A percentile compares a stretch with the other conserved stretches of the same genome.
Conservation (phyloP, 2,113 vertebrate species). For the Rhizomys pruinosus region DNA sequence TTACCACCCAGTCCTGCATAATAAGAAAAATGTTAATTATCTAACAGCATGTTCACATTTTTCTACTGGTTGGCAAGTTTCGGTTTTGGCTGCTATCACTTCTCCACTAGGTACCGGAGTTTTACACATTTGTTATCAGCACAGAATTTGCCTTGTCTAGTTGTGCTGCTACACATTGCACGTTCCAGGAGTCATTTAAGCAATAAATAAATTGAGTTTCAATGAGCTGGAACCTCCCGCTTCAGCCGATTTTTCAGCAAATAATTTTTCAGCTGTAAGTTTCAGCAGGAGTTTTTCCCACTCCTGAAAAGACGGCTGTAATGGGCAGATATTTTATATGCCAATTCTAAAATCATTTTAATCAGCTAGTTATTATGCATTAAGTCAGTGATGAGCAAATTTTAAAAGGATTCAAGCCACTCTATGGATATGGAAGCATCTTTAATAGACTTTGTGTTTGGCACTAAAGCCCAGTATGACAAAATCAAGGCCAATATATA, state of each 20-base stretch:
- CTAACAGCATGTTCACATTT: slow-evolving; percentile 75
- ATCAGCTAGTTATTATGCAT: slow-evolving; percentile 79
- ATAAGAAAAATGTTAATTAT: slow-evolving; percentile 80
- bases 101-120: slow-evolving; percentile 75
- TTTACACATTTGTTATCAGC: slow-evolving; percentile 79
- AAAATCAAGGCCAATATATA: slow-evolving; percentile 73
- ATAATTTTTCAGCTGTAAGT: too few species aligned
- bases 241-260: slow-evolving; percentile 81
- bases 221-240: slow-evolving; percentile 81
- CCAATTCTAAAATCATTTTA: slow-evolving; percentile 78
- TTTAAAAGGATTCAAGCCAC: slow-evolving; percentile 71
- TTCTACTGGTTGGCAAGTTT: slow-evolving; percentile 75
- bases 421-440: slow-evolving; percentile 63
- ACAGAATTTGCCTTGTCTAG: slow-evolving; percentile 79
- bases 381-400: slow-evolving; percentile 79
- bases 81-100: slow-evolving; percentile 71
- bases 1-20: slow-evolving; percentile 69
- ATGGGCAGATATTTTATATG: slow-evolving; percentile 75
- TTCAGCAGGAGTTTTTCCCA: slow-evolving; percentile 66
- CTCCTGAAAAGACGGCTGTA: slow-evolving; percentile 64
- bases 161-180: slow-evolving; percentile 74
- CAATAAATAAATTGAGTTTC: slow-evolving; percentile 84
- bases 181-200: slow-evolving; percentile 81
- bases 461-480: slow-evolving; percentile 61
- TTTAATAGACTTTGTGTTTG: slow-evolving; percentile 74